phyloP scores from a whole-genome alignment of 1,140 invertebrate genomes.

The Ylistrum balloti region DNA sequence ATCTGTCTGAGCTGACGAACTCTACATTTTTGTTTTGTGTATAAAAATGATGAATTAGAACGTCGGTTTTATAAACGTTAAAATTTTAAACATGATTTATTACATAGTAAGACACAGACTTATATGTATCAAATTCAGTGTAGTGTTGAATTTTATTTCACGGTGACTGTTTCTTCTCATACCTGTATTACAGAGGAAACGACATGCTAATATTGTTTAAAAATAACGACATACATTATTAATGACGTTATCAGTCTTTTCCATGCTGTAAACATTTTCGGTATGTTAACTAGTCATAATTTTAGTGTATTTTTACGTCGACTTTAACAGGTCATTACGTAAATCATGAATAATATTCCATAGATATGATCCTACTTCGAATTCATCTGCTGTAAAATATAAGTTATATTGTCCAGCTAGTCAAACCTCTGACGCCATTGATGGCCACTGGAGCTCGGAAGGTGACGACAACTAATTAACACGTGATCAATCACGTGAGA shows the following conservation, averaged over 20 bases:
- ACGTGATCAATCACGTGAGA: background rate
- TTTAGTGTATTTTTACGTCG: background rate
- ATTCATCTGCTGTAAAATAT: conserved; percentile 10
- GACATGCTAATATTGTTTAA: background rate
- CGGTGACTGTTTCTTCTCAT: too few relatives aligned
- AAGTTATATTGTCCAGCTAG: background rate
- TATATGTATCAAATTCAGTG: too few relatives aligned
- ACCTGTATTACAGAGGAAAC: background rate
- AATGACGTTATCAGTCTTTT: conserved; percentile 26
- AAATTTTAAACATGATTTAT: background rate
- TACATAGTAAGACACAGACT: too few relatives aligned
- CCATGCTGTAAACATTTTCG: too few relatives aligned
- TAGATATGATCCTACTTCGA: background rate
- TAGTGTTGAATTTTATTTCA: too few relatives aligned
- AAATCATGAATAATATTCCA: background rate
- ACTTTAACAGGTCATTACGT: background rate
- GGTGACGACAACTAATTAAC: background rate
- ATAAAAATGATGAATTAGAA: conserved; percentile 19
- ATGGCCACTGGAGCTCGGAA: background rate
- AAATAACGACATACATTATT: background rate
- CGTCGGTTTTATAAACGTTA: too few relatives aligned
- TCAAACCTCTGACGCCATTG: background rate
- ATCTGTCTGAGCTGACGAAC: too few relatives aligned
- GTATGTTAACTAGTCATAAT: background rate
- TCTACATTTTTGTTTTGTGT: too few relatives aligned